Evolutionary conservation across 92 coral and sea anemone species (phyloP).

Genomic region (Pocillopora meandrina): DNA sequence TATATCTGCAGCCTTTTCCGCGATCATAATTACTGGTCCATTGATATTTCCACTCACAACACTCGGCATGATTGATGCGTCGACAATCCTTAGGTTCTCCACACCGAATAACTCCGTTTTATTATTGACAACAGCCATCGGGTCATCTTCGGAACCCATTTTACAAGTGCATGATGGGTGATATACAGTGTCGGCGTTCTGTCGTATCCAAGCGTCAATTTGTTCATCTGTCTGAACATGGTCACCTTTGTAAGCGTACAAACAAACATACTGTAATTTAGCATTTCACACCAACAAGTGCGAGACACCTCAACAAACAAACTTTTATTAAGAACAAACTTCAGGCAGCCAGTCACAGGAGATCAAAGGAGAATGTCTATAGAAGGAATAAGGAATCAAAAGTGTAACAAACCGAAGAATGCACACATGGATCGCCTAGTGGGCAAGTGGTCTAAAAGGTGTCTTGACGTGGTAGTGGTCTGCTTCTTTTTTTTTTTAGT

Average conservation of each 20-base stretch:
- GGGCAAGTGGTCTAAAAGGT: no score
- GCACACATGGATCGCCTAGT: no score
- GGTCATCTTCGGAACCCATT: conserved; percentile 81
- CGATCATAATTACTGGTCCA: conserved; percentile 87
- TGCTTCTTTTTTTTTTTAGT: no score
- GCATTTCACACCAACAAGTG: not conserved
- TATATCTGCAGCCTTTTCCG: conserved; percentile 85
- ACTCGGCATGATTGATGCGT: conserved; percentile 88
- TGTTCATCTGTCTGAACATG: conserved; percentile 65
- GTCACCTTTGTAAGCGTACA: conserved; percentile 48
- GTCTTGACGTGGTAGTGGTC: no score
- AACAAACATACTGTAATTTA: not conserved
- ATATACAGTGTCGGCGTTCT: conserved; percentile 66
- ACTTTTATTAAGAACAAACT: no score
- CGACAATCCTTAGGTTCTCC: conserved; percentile 77
- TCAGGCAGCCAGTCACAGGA: no score
- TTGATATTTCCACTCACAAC: conserved; percentile 88
- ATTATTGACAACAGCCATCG: conserved; percentile 82
- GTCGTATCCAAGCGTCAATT: conserved; percentile 76
- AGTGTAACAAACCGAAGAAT: no score
- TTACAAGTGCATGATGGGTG: conserved; percentile 89
- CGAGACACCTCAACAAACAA: no score
- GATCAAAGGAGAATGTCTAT: no score
- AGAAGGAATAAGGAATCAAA: no score
- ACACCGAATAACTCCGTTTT: conserved; percentile 70